Conservation (phyloP, 2,888 invertebrate genomes). For the Cantharis nigra region DNA sequence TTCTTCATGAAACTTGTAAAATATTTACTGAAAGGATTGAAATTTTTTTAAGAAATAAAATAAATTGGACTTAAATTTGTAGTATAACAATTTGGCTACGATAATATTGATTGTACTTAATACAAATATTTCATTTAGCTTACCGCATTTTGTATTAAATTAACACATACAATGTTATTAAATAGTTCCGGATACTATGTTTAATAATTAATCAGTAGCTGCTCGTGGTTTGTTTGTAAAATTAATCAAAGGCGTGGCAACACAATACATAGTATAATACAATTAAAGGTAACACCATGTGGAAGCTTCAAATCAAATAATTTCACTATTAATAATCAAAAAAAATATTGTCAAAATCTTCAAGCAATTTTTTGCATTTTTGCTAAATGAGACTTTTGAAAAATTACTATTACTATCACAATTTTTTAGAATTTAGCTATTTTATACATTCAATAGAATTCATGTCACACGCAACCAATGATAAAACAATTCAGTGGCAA, state of each 20-base stretch:
- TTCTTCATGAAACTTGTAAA: background rate
- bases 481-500: background rate
- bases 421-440: no score
- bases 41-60: background rate
- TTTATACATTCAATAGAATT: background rate
- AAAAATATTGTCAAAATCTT: background rate
- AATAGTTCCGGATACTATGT: background rate
- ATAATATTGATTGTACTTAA: background rate
- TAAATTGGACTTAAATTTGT: background rate
- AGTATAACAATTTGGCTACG: background rate
- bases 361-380: no score
- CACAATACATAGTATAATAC: background rate
- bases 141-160: background rate
- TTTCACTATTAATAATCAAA: background rate
- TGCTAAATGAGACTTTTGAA: no score
- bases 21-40: background rate
- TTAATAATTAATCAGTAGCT: background rate
- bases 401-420: no score
- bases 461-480: no score
- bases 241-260: background rate
- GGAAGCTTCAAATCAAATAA: background rate
- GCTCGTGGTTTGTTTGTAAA: background rate
- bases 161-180: background rate
- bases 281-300: background rate
- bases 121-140: background rate